Evolutionary conservation across 2,113 vertebrate species (phyloP).

Genomic region (Oncorhynchus nerka): DNA sequence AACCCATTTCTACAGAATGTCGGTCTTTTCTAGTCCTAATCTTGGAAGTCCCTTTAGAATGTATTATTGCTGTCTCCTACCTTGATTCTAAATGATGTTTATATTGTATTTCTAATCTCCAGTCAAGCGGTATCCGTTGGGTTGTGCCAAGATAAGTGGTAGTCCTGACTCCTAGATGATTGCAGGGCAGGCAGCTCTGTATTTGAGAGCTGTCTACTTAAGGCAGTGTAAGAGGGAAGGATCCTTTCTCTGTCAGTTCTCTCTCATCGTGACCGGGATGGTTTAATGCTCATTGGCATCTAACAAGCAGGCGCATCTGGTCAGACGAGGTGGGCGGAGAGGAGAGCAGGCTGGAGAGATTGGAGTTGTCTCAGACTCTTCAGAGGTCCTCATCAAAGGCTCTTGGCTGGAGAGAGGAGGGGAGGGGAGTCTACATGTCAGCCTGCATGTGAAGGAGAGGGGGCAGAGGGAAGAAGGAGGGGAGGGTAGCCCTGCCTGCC

Average conservation of each 20-base stretch:
- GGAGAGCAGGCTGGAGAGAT: conserved; percentile 45
- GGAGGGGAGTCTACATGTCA: conserved; percentile 49
- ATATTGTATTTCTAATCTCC: not conserved
- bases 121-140: conserved; percentile 54
- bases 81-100: no score
- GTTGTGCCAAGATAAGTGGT: conserved; percentile 43
- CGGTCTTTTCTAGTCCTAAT: no score
- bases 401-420: conserved; percentile 48
- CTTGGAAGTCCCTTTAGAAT: no score
- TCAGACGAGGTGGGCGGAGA: conserved; percentile 61
- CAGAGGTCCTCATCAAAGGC: conserved; percentile 57
- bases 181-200: conserved; percentile 37
- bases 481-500: conserved; percentile 14
- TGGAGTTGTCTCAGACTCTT: conserved; percentile 56
- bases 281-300: conserved; percentile 60
- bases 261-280: conserved; percentile 11
- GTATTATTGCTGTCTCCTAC: no score
- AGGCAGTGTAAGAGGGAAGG: conserved; percentile 34
- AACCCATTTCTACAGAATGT: no score
- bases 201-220: conserved; percentile 53
- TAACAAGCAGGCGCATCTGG: conserved; percentile 55
- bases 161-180: conserved; percentile 37
- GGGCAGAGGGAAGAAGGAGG: conserved; percentile 29
- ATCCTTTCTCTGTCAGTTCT: conserved; percentile 32
- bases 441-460: conserved; percentile 35